Base-by-base conservation (phyloP, 2,113 vertebrate genomes). In the Eonycteris spelaea region DNA sequence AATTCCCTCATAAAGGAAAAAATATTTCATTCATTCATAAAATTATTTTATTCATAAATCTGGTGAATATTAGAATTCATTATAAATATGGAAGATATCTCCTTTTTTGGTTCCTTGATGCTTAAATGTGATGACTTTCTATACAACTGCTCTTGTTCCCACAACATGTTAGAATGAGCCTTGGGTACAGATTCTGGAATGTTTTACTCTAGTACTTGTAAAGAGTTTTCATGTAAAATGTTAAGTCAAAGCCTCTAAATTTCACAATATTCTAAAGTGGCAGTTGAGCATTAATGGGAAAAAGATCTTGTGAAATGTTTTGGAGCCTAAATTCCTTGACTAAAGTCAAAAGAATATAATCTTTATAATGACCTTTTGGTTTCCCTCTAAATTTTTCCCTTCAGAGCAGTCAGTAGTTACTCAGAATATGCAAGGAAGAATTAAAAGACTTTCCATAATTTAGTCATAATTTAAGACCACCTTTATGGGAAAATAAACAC, bases 91-190 rank as follows among this genome's bases (percentile, higher is more conserved):
- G 28, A 78, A 19, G 16, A 15, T 28, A 14, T 55, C 10, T 6
- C 10, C 86, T 11, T 38, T 94, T 91, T 63, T 77, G 43, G 6
- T 84, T 79, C 21, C 18, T 85, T 86, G 24, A 59, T 87, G 61
- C 38, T 94, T 61, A 90, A 68, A 92, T 84, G 16, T 67, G 30
- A 75, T 74, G 21, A 71, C 68, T 80, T 92, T 89, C 90, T 65
- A 80, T 78, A 48, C 43, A 94, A 45, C 18, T 94, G 38, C 35
- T 88, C 38, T 85, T 43, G 80, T 59, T 78, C 5, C 63, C 24
- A 51, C 59, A 57, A 40, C n/a, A 71, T 90, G 24, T 55, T 79
- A 67, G 90, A 77, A 71, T 51, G 73, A 91, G 22, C 3, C 8
- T 53, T 80, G 19, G 35, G 40, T 86, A 53, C 24, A 78, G 43